These are phyloP conservation scores for Pseudomyrmex sp. DNA, from an alignment of 1,140 invertebrate species.

Conservation along the genomic window DNA sequence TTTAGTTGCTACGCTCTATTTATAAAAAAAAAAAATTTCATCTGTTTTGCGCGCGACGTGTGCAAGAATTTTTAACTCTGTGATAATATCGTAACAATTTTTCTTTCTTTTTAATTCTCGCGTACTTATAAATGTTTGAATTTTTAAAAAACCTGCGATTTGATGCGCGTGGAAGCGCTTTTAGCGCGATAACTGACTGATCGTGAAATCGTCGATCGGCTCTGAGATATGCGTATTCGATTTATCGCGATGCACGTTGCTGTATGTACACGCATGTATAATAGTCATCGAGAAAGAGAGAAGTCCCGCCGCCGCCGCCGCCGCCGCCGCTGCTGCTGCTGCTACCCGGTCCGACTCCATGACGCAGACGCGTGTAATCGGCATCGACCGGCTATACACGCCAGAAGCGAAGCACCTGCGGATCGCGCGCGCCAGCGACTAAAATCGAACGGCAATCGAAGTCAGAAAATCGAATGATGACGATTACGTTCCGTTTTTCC, in stretches of 20 bases:
- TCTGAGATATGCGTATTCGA: conserved; percentile 59
- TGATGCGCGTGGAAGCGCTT: not conserved
- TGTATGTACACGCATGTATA: not conserved
- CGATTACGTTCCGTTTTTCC: not conserved
- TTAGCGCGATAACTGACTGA: not conserved
- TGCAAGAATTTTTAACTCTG: too few species aligned
- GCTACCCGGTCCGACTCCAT: conserved; percentile 5
- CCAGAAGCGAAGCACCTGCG: conserved; percentile 66
- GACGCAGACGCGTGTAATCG: conserved; percentile 26
- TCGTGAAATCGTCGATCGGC: conserved; percentile 54
- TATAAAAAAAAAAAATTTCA: conserved; percentile 14
- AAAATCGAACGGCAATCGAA: conserved; percentile 32
- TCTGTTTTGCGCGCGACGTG: not conserved
- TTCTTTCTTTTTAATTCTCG: too few species aligned
- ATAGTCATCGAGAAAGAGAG: conserved; percentile 35
- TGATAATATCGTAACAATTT: too few species aligned
- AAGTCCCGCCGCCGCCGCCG: not conserved
- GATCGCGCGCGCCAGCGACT: conserved; percentile 1
- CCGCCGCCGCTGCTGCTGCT: not conserved
- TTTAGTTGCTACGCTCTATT: conserved; percentile 21
- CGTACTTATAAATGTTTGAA: not conserved
- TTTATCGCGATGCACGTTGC: conserved; percentile 60
- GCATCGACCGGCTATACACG: conserved; percentile 17
- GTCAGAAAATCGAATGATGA: conserved; percentile 24
- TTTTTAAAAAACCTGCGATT: conserved; percentile 1